Conservation (phyloP, 2,797 vertebrate species). For the Anguilla obscura region DNA sequence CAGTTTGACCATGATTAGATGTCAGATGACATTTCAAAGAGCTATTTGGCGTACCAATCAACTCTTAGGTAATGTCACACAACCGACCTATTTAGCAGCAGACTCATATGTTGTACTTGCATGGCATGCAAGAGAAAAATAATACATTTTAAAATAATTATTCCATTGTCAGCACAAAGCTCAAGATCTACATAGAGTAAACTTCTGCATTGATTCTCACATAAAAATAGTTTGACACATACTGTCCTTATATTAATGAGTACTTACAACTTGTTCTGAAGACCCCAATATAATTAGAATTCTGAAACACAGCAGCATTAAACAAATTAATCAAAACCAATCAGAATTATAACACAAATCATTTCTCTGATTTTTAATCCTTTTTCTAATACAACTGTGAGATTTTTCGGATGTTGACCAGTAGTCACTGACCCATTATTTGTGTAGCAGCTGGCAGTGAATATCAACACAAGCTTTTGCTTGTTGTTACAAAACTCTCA, state of each 20-base stretch:
- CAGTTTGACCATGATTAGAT: slow-evolving; percentile 23
- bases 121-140: background rate
- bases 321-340: background rate
- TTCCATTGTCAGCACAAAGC: background rate
- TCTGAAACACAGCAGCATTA: background rate
- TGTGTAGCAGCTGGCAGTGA: background rate
- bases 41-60: slow-evolving; percentile 14
- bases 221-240: background rate
- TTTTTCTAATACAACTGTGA: background rate
- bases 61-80: slow-evolving; percentile 19
- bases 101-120: background rate
- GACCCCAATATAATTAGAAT: background rate
- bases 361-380: background rate
- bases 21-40: slow-evolving; percentile 22
- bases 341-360: background rate
- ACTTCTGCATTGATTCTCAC: background rate
- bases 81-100: slow-evolving; percentile 11
- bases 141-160: background rate
- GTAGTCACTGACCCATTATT: background rate
- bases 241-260: background rate
- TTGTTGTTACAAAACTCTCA: background rate
- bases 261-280: background rate
- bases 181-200: background rate
- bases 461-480: background rate
- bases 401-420: background rate